These are phyloP conservation scores for Triplophysa dalaica DNA, from an alignment of 2,113 vertebrate species.

Conservation along the genomic window DNA sequence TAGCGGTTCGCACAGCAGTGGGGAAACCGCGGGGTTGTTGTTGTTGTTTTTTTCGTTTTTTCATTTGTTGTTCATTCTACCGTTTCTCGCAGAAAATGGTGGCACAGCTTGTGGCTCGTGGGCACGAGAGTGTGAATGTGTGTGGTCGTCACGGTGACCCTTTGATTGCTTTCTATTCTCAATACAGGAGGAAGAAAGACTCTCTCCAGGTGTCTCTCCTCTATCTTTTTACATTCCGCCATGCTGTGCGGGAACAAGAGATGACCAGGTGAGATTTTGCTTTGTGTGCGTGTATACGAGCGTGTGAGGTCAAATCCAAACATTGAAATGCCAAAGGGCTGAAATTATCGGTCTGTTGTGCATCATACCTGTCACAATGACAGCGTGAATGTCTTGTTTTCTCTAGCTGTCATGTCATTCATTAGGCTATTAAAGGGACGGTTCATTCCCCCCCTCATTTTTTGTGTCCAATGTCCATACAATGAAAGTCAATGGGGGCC, in stretches of 20 bases:
- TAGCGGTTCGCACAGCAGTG: constrained; percentile 12
- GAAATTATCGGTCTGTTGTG: not conserved
- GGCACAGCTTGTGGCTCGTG: constrained; percentile 29
- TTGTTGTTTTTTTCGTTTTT: constrained; percentile 8
- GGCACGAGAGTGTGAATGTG: constrained; percentile 16
- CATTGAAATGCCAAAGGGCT: constrained; percentile 5
- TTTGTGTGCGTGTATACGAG: not conserved
- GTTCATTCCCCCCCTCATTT: no score
- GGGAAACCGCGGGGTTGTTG: constrained; percentile 16
- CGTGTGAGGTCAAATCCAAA: not conserved
- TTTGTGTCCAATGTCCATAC: no score
- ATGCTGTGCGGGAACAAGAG: constrained; percentile 18
- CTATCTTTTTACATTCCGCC: not conserved
- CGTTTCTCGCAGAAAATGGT: constrained; percentile 25
- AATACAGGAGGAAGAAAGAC: constrained; percentile 7
- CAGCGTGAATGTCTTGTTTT: not conserved
- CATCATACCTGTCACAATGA: not conserved
- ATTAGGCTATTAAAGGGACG: not conserved
- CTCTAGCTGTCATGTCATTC: not conserved
- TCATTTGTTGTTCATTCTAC: constrained; percentile 35
- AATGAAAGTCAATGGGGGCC: no score
- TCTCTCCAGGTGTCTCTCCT: constrained; percentile 17
- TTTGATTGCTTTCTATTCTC: constrained; percentile 45
- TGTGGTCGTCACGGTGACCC: constrained; percentile 22
- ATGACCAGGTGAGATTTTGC: constrained; percentile 36